A percentile compares a stretch with the other conserved stretches of the same genome.
Evolutionary conservation across 2,888 invertebrate genomes (phyloP).

Genomic region (Melinaea menophilus): DNA sequence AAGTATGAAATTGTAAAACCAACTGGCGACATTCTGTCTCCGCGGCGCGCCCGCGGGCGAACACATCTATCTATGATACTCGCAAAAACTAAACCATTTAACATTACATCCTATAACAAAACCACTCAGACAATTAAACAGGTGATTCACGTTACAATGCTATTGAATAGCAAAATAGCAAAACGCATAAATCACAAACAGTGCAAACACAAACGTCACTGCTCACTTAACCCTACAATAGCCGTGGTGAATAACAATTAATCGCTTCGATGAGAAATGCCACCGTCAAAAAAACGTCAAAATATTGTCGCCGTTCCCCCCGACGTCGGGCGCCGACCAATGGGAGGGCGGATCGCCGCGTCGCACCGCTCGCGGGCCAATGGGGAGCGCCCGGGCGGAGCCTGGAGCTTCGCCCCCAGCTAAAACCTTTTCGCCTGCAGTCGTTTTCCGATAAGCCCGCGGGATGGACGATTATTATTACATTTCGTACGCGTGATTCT

Average conservation of each 20-base stretch:
- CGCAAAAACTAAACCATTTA: constrained; percentile 5
- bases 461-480: constrained; percentile 77
- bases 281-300: constrained; percentile 74
- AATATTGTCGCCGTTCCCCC: constrained; percentile 69
- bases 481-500: constrained; percentile 68
- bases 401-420: constrained; percentile 76
- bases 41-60: too few species aligned
- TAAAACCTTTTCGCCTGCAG: constrained; percentile 77
- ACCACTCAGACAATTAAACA: constrained; percentile 16
- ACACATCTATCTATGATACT: too few species aligned
- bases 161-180: constrained; percentile 43
- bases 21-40: constrained; percentile 24
- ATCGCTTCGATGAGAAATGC: constrained; percentile 72
- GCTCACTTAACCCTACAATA: constrained; percentile 76
- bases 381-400: constrained; percentile 71
- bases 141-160: constrained; percentile 22
- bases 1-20: constrained; percentile 2
- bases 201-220: constrained; percentile 39
- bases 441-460: constrained; percentile 77
- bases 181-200: constrained; percentile 24
- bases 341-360: background rate
- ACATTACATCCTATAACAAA: constrained; percentile 12
- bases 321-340: constrained; percentile 42
- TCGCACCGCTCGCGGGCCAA: constrained; percentile 52
- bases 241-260: constrained; percentile 76